These are phyloP conservation scores for Volucella bombylans DNA, from an alignment of 2,888 invertebrate species.

Conservation along the genomic window DNA sequence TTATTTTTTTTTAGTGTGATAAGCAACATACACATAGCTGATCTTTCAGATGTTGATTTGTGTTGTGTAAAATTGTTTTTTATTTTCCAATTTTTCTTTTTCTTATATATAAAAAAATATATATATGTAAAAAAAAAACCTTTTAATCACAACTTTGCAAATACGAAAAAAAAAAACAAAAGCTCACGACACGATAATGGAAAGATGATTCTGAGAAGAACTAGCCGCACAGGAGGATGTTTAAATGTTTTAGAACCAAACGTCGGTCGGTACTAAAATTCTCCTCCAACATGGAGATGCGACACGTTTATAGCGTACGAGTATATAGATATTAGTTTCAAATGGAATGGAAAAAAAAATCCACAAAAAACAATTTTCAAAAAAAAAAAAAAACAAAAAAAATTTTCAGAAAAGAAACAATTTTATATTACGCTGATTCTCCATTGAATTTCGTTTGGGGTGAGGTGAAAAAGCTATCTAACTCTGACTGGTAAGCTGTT, in stretches of 20 bases:
- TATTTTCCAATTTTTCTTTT: slow-evolving; percentile 37
- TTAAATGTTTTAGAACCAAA: slow-evolving; percentile 51
- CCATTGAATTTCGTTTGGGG: slow-evolving; percentile 66
- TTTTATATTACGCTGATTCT: slow-evolving; percentile 56
- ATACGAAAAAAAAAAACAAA: slow-evolving; percentile 7
- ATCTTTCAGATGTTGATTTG: slow-evolving; percentile 57
- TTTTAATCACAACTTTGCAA: neutral
- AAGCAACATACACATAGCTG: slow-evolving; percentile 71
- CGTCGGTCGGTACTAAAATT: slow-evolving; percentile 41
- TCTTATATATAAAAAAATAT: slow-evolving; percentile 10
- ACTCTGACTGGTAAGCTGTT: slow-evolving; percentile 36
- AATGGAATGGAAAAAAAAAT: slow-evolving; percentile 49
- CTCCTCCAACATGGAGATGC: slow-evolving; percentile 60
- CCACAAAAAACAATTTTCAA: too few species aligned
- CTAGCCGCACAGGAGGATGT: slow-evolving; percentile 45
- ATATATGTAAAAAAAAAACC: slow-evolving; percentile 1
- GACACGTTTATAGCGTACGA: slow-evolving; percentile 68
- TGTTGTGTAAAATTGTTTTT: slow-evolving; percentile 44
- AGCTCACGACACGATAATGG: slow-evolving; percentile 43
- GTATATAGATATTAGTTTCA: slow-evolving; percentile 68
- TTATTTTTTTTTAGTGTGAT: slow-evolving; percentile 46
- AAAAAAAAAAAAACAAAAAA: too few species aligned
- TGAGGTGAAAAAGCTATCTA: slow-evolving; percentile 70
- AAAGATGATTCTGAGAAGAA: slow-evolving; percentile 44
- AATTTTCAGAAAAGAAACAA: too few species aligned